phyloP scores from a whole-genome alignment of 2,888 invertebrate species.

The Busseola fusca region DNA sequence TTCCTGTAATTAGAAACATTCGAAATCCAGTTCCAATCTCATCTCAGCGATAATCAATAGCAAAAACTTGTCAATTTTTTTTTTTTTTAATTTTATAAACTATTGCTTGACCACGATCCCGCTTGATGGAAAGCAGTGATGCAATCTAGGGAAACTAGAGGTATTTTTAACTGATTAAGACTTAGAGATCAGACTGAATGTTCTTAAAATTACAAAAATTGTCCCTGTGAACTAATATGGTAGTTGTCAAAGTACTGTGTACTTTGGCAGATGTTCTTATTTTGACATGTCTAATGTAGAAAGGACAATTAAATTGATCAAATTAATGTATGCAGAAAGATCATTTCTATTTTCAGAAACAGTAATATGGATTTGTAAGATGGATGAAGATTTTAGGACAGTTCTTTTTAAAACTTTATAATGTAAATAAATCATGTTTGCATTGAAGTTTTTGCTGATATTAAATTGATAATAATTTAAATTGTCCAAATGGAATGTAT shows the following conservation, averaged over 20 bases:
- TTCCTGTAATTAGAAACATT: too few species aligned
- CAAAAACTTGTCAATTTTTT: too few species aligned
- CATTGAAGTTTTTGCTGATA: not conserved
- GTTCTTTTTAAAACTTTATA: not conserved
- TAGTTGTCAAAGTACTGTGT: constrained; percentile 30
- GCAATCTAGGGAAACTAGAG: too few species aligned
- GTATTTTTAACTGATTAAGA: too few species aligned
- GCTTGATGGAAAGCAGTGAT: too few species aligned
- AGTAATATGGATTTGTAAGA: not conserved
- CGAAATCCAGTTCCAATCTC: too few species aligned
- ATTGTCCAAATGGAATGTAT: not conserved
- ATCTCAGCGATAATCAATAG: too few species aligned
- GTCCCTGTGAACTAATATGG: not conserved
- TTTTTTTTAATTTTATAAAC: too few species aligned
- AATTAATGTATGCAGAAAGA: not conserved
- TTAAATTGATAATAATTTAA: not conserved
- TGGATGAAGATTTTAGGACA: not conserved
- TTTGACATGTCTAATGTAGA: not conserved
- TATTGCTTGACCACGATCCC: too few species aligned
- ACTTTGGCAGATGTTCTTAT: constrained; percentile 13
- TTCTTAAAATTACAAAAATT: too few species aligned
- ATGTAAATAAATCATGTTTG: not conserved
- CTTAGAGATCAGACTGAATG: too few species aligned
- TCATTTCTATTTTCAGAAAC: not conserved
- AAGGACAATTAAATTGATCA: not conserved